Percentiles rank a stretch among this genome's conserved stretches.
phyloP scores from a whole-genome alignment of 1,140 invertebrate genomes.

The Drosophila ohnishii region DNA sequence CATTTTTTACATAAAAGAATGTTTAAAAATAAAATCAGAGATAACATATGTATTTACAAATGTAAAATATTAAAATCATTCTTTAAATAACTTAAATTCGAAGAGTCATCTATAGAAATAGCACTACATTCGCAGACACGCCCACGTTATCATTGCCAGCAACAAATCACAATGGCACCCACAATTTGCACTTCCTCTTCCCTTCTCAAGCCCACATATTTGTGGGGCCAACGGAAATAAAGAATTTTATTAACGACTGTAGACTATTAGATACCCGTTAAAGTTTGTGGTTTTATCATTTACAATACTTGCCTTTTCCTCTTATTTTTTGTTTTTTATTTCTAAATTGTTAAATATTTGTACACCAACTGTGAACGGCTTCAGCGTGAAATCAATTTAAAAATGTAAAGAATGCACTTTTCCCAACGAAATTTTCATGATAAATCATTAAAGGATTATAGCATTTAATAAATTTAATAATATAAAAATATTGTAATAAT shows the following conservation, averaged over 20 bases:
- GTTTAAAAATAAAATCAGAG: neutral
- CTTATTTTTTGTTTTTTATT: too few relatives aligned
- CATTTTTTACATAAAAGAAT: too few relatives aligned
- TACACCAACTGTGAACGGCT: too few relatives aligned
- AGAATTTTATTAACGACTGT: neutral
- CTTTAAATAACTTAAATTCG: neutral
- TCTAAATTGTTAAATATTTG: too few relatives aligned
- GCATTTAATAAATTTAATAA: too few relatives aligned
- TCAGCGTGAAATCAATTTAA: too few relatives aligned
- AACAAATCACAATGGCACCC: constrained; percentile 67
- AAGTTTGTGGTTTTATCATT: too few relatives aligned
- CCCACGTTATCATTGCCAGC: constrained; percentile 15
- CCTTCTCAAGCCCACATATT: constrained; percentile 30
- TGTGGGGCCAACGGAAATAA: constrained; percentile 9
- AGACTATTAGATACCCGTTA: neutral
- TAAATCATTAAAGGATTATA: too few relatives aligned
- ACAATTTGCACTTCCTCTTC: constrained; percentile 38
- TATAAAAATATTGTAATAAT: neutral
- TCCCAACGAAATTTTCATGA: too few relatives aligned
- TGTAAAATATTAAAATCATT: neutral
- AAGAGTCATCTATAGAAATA: neutral
- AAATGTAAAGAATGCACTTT: too few relatives aligned
- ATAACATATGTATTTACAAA: neutral
- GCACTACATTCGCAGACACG: constrained; percentile 18
- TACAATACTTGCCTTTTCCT: too few relatives aligned